Evolutionary conservation across 2,113 vertebrate genomes (phyloP).

Genomic region (Prinia subflava): DNA sequence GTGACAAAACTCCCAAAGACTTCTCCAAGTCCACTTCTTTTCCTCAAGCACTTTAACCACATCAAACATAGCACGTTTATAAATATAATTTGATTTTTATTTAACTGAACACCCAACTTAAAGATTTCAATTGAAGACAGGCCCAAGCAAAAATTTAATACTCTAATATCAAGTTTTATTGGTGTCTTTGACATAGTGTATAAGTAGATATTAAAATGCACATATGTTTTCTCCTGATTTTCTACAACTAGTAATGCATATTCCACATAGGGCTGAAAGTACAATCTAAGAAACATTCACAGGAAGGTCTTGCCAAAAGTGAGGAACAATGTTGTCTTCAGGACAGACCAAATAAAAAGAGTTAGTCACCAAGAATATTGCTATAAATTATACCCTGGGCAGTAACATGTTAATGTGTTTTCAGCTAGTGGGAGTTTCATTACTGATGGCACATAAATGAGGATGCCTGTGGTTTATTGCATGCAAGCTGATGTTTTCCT

Average conservation of each 20-base stretch:
- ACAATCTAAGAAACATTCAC: not conserved
- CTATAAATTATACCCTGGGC: not conserved
- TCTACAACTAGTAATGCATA: not conserved
- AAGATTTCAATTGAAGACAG: not conserved
- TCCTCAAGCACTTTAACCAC: not conserved
- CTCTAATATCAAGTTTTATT: not conserved
- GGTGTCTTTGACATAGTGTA: not conserved
- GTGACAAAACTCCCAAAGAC: not conserved
- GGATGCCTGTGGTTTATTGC: not conserved
- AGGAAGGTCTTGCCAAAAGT: not conserved
- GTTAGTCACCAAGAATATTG: not conserved
- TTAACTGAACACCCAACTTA: not conserved
- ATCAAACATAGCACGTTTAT: not conserved
- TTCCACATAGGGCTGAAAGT: not conserved
- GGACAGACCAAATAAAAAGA: conserved; percentile 15
- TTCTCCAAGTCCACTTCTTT: not conserved
- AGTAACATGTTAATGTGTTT: not conserved
- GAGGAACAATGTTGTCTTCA: conserved; percentile 8
- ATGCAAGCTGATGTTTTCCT: not conserved
- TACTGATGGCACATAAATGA: not conserved
- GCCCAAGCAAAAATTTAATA: not conserved
- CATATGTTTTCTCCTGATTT: not conserved
- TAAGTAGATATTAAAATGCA: not conserved
- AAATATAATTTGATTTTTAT: not conserved
- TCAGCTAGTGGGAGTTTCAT: not conserved